Evolutionary conservation across 2,113 vertebrate species (phyloP).

Genomic region (Canis aureus): DNA sequence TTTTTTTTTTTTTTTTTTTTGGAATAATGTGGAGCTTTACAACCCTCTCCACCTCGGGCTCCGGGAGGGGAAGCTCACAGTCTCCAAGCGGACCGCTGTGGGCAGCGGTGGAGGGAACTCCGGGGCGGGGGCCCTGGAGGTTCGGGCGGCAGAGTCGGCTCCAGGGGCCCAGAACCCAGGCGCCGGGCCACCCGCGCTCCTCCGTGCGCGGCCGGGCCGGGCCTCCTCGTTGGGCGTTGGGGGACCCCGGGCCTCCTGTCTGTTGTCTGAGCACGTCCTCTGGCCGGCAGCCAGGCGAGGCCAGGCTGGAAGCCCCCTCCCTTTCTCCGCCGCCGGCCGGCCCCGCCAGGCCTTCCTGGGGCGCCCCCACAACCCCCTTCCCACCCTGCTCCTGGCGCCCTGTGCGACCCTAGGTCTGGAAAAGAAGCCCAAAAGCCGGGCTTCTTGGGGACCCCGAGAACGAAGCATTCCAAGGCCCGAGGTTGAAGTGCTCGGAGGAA

Average conservation of each 20-base stretch:
- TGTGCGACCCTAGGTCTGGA: not conserved
- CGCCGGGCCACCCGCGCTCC: rapidly evolving
- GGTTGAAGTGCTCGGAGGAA: rapidly evolving
- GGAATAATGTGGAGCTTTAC: not conserved
- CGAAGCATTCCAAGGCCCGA: rapidly evolving
- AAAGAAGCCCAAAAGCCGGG: not conserved
- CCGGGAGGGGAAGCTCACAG: rapidly evolving
- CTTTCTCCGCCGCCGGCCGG: rapidly evolving
- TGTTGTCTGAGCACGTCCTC: rapidly evolving
- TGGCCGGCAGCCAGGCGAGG: rapidly evolving
- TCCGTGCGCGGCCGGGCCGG: rapidly evolving
- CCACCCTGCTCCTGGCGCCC: rapidly evolving
- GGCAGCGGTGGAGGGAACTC: not conserved
- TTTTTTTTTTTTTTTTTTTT: not conserved
- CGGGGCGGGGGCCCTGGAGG: too few relatives aligned
- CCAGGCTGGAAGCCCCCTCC: not conserved
- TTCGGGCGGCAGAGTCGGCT: rapidly evolving
- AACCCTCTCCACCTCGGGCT: not conserved
- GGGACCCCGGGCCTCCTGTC: rapidly evolving
- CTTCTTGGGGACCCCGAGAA: not conserved
- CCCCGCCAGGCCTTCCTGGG: rapidly evolving
- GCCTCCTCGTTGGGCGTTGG: rapidly evolving
- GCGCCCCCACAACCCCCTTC: not conserved
- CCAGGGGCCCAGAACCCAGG: too few relatives aligned
- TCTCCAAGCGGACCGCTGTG: rapidly evolving